phyloP scores from a whole-genome alignment of 2,113 vertebrate species.

The Menura novaehollandiae region DNA sequence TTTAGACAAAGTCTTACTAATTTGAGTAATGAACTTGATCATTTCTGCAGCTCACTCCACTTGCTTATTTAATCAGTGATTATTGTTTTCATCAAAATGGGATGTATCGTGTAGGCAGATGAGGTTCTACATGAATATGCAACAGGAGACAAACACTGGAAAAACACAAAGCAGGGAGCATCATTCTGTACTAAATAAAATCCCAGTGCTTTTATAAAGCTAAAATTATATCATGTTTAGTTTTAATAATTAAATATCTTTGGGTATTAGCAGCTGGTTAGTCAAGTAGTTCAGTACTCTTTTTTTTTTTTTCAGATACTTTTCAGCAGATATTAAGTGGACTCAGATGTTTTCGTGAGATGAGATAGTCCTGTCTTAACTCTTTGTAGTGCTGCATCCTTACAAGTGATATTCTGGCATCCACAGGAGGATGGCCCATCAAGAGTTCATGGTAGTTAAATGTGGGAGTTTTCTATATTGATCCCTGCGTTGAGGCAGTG shows the following conservation, averaged over 20 bases:
- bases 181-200: not conserved
- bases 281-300: not conserved
- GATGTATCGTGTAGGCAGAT: slow-evolving; percentile 13
- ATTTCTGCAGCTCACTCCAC: slow-evolving; percentile 20
- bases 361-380: not conserved
- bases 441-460: rapidly evolving
- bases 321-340: not conserved
- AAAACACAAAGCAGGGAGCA: not conserved
- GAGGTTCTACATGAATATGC: slow-evolving; percentile 52
- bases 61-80: slow-evolving; percentile 61
- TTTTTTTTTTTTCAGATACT: not conserved
- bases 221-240: slow-evolving; percentile 29
- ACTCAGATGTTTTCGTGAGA: not conserved
- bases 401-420: not conserved
- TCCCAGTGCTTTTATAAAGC: slow-evolving; percentile 39
- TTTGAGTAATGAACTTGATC: slow-evolving; percentile 44
- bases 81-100: slow-evolving; percentile 61
- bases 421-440: not conserved
- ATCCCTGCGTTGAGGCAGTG: not conserved
- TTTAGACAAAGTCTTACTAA: slow-evolving; percentile 7
- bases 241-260: slow-evolving; percentile 52
- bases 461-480: not conserved
- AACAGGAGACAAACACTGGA: not conserved
- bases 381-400: not conserved
- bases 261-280: slow-evolving; percentile 24